These are phyloP conservation scores for Heloderma charlesbogerti DNA, from an alignment of 2,113 vertebrate genomes.

Conservation along the genomic window DNA sequence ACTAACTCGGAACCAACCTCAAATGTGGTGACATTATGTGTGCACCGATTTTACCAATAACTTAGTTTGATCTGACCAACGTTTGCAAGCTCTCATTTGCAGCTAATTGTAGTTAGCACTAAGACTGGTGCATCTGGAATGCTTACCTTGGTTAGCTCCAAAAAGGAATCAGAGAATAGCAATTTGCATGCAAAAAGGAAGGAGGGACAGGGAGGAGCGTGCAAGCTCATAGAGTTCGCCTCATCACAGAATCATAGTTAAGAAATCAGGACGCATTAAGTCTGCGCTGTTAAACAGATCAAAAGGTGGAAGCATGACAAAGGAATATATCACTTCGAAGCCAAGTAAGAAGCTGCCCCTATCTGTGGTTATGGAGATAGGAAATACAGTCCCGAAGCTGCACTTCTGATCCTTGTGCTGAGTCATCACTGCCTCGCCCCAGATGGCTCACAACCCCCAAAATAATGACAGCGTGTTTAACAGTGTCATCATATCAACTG, in stretches of 20 bases:
- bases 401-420: slow-evolving; percentile 29
- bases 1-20: not conserved
- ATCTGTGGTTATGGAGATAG: not conserved
- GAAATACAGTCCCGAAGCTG: not conserved
- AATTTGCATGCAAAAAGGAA: not conserved
- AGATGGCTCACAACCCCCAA: not conserved
- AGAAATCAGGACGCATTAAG: not conserved
- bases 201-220: not conserved
- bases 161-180: not conserved
- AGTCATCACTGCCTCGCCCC: slow-evolving; percentile 17
- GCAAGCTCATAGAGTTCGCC: not conserved
- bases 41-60: not conserved
- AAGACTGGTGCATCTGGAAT: not conserved
- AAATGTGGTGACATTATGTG: not conserved
- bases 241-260: not conserved
- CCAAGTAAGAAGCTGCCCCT: slow-evolving; percentile 1
- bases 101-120: not conserved
- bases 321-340: not conserved
- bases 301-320: not conserved
- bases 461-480: not conserved
- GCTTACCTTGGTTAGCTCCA: not conserved
- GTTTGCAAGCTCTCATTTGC: not conserved
- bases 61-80: not conserved
- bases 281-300: not conserved
- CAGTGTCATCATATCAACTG: not conserved